Conservation (phyloP, 1,140 invertebrate genomes). For the Lordiphosa collinella region DNA sequence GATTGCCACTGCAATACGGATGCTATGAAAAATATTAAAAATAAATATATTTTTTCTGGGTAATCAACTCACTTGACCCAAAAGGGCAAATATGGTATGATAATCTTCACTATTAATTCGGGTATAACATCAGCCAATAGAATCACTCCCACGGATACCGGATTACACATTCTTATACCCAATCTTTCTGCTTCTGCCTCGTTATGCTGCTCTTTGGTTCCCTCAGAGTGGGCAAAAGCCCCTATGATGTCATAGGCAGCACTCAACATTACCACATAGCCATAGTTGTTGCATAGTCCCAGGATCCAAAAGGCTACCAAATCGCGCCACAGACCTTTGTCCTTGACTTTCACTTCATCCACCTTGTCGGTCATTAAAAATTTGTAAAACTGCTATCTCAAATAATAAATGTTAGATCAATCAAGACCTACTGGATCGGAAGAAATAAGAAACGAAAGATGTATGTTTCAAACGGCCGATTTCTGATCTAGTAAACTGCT, state of each 20-base stretch:
- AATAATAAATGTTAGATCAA: too few species aligned
- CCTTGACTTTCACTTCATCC: conserved; percentile 12
- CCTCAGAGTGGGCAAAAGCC: conserved; percentile 60
- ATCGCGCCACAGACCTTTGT: conserved; percentile 80
- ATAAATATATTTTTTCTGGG: too few species aligned
- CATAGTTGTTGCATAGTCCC: conserved; percentile 93
- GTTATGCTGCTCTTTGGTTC: not conserved
- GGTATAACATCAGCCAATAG: conserved; percentile 91
- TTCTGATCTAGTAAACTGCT: too few species aligned
- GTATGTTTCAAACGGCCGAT: too few species aligned
- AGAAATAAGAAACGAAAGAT: too few species aligned
- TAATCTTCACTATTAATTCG: conserved; percentile 86
- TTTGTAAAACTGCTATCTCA: too few species aligned
- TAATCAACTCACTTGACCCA: conserved; percentile 85
- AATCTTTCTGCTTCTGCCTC: conserved; percentile 17
- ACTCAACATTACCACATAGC: conserved; percentile 93
- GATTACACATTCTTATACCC: conserved; percentile 83
- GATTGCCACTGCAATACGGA: conserved; percentile 83
- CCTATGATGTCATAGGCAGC: conserved; percentile 90
- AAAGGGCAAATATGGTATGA: conserved; percentile 88
- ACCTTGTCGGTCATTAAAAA: too few species aligned
- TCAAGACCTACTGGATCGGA: too few species aligned
- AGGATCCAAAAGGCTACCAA: conserved; percentile 87
- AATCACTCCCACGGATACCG: conserved; percentile 89
- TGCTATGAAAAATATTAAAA: too few species aligned